These are phyloP conservation scores for Hirudo medicinalis DNA, from an alignment of 1,140 invertebrate species.

Conservation along the genomic window DNA sequence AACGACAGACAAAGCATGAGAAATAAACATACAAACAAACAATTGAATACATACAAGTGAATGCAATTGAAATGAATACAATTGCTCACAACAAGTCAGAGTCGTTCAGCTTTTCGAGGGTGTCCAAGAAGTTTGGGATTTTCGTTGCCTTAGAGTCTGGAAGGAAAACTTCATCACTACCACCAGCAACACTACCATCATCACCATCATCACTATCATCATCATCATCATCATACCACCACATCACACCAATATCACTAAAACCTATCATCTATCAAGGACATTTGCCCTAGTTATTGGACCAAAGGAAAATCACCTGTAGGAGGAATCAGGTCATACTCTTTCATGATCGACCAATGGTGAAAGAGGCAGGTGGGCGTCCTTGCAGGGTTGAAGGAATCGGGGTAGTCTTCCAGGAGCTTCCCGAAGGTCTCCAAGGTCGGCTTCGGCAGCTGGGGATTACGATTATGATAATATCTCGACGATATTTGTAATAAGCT, in stretches of 20 bases:
- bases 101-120: too few relatives aligned
- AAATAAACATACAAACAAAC: too few relatives aligned
- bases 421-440: slow-evolving; percentile 68
- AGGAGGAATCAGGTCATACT: slow-evolving; percentile 79
- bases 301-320: slow-evolving; percentile 45
- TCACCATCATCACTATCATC: neutral
- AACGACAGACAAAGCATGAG: too few relatives aligned
- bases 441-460: slow-evolving; percentile 36
- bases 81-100: too few relatives aligned
- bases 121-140: too few relatives aligned
- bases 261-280: neutral
- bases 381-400: slow-evolving; percentile 70
- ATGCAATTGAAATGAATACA: too few relatives aligned
- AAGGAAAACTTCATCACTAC: neutral
- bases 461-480: neutral
- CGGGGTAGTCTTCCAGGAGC: slow-evolving; percentile 52
- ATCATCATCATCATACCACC: neutral
- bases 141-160: neutral
- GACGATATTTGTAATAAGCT: too few relatives aligned
- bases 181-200: neutral
- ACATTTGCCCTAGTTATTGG: neutral
- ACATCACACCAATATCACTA: neutral
- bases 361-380: slow-evolving; percentile 68
- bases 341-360: slow-evolving; percentile 85
- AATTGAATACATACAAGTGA: too few relatives aligned